These are phyloP conservation scores for Gambusia affinis DNA, from an alignment of 2,113 vertebrate genomes.

Conservation along the genomic window DNA sequence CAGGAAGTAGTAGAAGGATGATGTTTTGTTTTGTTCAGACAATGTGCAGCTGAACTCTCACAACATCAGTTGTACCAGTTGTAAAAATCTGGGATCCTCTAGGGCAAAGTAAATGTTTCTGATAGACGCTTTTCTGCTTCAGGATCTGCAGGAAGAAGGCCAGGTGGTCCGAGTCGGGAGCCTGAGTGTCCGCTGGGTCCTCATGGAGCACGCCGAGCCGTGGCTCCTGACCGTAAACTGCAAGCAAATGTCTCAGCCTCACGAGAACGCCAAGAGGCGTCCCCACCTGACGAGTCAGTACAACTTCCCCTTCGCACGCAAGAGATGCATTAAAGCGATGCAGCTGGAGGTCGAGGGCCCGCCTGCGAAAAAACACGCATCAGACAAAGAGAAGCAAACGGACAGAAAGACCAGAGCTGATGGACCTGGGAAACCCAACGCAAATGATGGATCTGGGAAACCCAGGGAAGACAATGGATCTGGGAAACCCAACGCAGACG, in stretches of 20 bases:
- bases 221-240: conserved; percentile 66
- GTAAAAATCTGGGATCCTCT: too few species aligned
- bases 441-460: too few species aligned
- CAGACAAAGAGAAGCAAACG: neutral
- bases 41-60: too few species aligned
- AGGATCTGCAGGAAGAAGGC: conserved; percentile 62
- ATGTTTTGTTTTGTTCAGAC: too few species aligned
- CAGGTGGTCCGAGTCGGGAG: conserved; percentile 60
- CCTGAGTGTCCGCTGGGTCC: conserved; percentile 55
- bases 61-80: neutral
- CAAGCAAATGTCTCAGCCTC: conserved; percentile 20
- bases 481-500: neutral
- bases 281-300: conserved; percentile 12
- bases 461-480: too few species aligned
- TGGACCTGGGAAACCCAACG: too few species aligned
- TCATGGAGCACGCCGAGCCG: conserved; percentile 49
- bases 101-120: neutral
- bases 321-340: conserved; percentile 17
- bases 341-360: conserved; percentile 17
- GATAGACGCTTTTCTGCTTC: neutral
- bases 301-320: conserved; percentile 50
- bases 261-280: neutral
- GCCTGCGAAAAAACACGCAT: conserved; percentile 2
- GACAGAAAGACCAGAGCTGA: neutral
- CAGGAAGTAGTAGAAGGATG: too few species aligned